Base-by-base conservation (phyloP, 2,797 vertebrate species). In the Sebastes aleutianus region DNA sequence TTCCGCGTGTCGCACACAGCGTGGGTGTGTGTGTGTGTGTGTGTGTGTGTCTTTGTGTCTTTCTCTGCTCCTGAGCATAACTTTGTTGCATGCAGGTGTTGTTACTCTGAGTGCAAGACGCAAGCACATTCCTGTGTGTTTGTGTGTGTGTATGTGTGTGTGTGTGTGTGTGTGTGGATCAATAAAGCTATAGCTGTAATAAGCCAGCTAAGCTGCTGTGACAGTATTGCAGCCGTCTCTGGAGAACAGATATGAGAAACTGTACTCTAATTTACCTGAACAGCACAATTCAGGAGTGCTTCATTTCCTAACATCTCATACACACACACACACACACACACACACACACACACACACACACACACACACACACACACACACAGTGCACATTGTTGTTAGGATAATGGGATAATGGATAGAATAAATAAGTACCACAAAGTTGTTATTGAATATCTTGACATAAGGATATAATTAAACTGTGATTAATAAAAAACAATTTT, bases 121-220 rank as follows among this genome's bases (percentile, higher is more conserved):
- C 34, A 69, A 76, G 50, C 24, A 14, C 18, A 72, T 74, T 20
- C 68, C 4, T 62, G 5, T 32, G 22, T 54, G 34, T 39, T 12
- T 79, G 32, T 64, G 29, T 79, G 70, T 66, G 54, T 65, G 32
- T 79, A 68, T 66, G 54, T 65, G 32, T n/a, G n/a, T 27, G 26
- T 4, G 27, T 56, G 63, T 20, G 59, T 36, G 47, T 64, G 64
- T 69, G 72, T 75, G 57, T 65, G 83, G 76, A 93, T 94, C 93
- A 90, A 93, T 94, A 93, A 90, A 80, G 84, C 90, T 76, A 87
- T 89, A 86, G 83, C 82, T 87, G 85, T 91, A 93, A 93, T 92
- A 92, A 91, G 89, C 87, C 76, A 68, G 82, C 85, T 47, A 50
- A 83, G 86, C 89, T 85, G 53, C 79, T 82, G 87, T 91, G 91